Percentiles rank a stretch among this genome's conserved stretches.
Conservation (phyloP, 2,888 invertebrate genomes). For the Cepaea hortensis region DNA sequence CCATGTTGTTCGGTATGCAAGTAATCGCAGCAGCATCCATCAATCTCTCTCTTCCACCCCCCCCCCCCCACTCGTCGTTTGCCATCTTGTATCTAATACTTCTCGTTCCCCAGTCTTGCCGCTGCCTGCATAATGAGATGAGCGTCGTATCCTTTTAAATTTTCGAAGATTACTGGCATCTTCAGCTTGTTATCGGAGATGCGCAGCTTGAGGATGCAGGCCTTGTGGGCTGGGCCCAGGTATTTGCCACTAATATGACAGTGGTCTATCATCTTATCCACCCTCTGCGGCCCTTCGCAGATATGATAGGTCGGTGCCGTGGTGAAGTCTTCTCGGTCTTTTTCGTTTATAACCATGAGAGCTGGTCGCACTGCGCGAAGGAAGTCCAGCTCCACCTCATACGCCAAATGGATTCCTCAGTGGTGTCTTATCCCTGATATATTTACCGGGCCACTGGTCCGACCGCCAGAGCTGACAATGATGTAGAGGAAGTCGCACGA, state of each 20-base stretch:
- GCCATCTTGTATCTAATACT: not conserved
- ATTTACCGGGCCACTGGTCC: not conserved
- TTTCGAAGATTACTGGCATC: constrained; percentile 18
- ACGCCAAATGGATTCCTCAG: not conserved
- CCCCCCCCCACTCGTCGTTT: not conserved
- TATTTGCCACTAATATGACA: constrained; percentile 2
- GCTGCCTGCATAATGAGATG: constrained; percentile 1
- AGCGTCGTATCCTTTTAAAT: constrained; percentile 3
- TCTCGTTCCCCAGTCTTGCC: not conserved
- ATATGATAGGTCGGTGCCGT: not conserved
- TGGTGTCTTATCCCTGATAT: not conserved
- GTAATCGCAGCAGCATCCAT: not conserved
- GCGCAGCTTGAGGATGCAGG: constrained; percentile 28
- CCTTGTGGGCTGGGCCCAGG: not conserved
- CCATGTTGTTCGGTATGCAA: constrained; percentile 8
- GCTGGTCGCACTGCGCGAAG: not conserved
- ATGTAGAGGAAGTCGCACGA: not conserved
- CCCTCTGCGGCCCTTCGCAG: not conserved
- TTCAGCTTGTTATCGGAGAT: not conserved
- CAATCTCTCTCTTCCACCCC: not conserved
- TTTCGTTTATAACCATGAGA: not conserved
- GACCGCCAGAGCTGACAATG: not conserved
- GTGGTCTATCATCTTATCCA: not conserved
- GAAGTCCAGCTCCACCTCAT: not conserved
- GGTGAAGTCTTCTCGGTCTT: not conserved